Evolutionary conservation across 1,140 invertebrate species (phyloP).

Genomic region (Cotesia chilonis): DNA sequence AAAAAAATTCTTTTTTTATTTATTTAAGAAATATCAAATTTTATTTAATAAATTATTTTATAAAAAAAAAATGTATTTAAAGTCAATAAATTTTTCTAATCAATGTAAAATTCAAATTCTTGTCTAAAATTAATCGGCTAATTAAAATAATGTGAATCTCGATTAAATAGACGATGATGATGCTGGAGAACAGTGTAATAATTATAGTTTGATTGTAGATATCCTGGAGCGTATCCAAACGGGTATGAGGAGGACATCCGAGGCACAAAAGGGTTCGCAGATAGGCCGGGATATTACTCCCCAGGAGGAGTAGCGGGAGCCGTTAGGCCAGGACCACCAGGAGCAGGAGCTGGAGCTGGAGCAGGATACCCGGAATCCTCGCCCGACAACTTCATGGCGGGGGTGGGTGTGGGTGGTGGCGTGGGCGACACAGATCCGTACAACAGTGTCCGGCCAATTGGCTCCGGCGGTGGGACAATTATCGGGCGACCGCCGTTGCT

Average conservation of each 20-base stretch:
- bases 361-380: slow-evolving; percentile 51
- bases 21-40: too few species aligned
- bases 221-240: slow-evolving; percentile 39
- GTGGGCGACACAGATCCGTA: slow-evolving; percentile 60
- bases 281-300: slow-evolving; percentile 46
- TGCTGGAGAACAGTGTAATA: background rate
- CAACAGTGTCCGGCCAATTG: slow-evolving; percentile 53
- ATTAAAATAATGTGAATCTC: too few species aligned
- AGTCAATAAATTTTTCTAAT: too few species aligned
- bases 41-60: too few species aligned
- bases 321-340: slow-evolving; percentile 1
- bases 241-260: slow-evolving; percentile 47
- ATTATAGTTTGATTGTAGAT: slow-evolving; percentile 25
- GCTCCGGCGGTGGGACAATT: slow-evolving; percentile 58
- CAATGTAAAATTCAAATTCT: too few species aligned
- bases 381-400: slow-evolving; percentile 53
- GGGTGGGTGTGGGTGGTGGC: slow-evolving; percentile 57
- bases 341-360: slow-evolving; percentile 43
- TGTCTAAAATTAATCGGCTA: too few species aligned
- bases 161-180: too few species aligned
- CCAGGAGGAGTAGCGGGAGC: slow-evolving; percentile 50
- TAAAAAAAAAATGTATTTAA: too few species aligned
- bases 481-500: slow-evolving; percentile 61
- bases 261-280: slow-evolving; percentile 50
- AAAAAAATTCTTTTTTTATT: too few species aligned